These are phyloP conservation scores for Heterocephalus glaber DNA, from an alignment of 2,113 vertebrate genomes.

Conservation along the genomic window DNA sequence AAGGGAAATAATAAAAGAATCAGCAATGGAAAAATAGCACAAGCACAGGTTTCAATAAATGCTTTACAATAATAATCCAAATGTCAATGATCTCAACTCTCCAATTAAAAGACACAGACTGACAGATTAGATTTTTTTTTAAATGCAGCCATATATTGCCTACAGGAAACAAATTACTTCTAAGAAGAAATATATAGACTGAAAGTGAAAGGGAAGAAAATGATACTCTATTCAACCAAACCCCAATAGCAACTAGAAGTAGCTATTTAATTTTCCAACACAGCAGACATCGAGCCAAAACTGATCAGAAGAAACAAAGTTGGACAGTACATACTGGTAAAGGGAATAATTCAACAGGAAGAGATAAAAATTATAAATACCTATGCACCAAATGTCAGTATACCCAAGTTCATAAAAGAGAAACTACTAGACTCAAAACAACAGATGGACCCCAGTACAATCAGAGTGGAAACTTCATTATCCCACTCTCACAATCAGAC, in stretches of 20 bases:
- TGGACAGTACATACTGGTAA: not conserved
- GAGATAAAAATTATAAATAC: not conserved
- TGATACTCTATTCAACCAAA: not conserved
- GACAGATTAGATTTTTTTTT: not conserved
- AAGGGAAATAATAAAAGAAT: not conserved
- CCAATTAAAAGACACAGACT: not conserved
- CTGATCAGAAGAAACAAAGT: not conserved
- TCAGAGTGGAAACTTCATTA: not conserved
- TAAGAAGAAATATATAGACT: not conserved
- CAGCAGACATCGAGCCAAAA: not conserved
- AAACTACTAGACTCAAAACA: not conserved
- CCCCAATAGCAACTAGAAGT: not conserved
- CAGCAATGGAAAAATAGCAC: not conserved
- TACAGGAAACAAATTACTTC: not conserved
- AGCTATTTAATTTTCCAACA: not conserved
- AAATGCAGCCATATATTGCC: not conserved
- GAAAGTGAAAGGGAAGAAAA: not conserved
- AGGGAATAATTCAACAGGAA: not conserved
- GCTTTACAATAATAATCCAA: not conserved
- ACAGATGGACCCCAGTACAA: not conserved
- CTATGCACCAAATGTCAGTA: not conserved
- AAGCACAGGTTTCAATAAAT: not conserved
- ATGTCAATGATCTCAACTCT: not conserved
- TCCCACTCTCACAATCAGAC: not conserved
- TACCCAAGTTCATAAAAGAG: not conserved